Evolutionary conservation across 2,888 invertebrate species (phyloP).

Genomic region (Macaria notata): DNA sequence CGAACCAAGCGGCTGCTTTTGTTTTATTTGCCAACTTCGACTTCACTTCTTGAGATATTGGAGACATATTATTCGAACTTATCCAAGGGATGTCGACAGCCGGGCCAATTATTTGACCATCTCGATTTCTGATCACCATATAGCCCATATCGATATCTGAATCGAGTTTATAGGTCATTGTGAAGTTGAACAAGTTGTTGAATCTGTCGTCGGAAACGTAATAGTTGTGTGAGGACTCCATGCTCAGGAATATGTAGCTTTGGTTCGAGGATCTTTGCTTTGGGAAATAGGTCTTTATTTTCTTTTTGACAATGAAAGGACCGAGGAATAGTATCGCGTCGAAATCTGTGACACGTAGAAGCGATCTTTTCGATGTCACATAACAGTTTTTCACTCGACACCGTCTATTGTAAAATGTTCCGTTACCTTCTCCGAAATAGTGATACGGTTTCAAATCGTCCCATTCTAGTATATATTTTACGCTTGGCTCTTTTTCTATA

Average conservation of each 20-base stretch:
- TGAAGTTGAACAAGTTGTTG: conserved; percentile 55
- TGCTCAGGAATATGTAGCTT: conserved; percentile 51
- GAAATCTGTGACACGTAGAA: conserved; percentile 43
- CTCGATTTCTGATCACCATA: conserved; percentile 43
- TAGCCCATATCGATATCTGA: conserved; percentile 54
- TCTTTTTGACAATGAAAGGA: conserved; percentile 38
- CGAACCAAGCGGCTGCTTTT: conserved; percentile 48
- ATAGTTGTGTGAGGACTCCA: conserved; percentile 54
- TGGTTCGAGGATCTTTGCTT: conserved; percentile 49
- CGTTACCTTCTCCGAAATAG: conserved; percentile 42
- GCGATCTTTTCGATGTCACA: conserved; percentile 46
- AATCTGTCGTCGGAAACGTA: conserved; percentile 42
- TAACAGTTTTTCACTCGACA: conserved; percentile 58
- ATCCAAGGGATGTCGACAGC: conserved; percentile 44
- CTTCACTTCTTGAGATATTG: conserved; percentile 24
- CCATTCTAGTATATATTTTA: too few relatives aligned
- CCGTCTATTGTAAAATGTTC: conserved; percentile 45
- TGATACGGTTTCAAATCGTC: conserved; percentile 32
- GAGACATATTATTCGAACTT: conserved; percentile 41
- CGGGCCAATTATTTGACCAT: conserved; percentile 45
- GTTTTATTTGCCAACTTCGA: conserved; percentile 2
- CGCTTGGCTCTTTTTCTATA: too few relatives aligned
- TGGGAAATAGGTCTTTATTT: neutral
- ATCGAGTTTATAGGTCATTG: conserved; percentile 54
- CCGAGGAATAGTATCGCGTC: conserved; percentile 57